Evolutionary conservation across 2,113 vertebrate species (phyloP), one percentile per base, ranked within the genome.

Genomic region (Nansenia antarctica): DNA sequence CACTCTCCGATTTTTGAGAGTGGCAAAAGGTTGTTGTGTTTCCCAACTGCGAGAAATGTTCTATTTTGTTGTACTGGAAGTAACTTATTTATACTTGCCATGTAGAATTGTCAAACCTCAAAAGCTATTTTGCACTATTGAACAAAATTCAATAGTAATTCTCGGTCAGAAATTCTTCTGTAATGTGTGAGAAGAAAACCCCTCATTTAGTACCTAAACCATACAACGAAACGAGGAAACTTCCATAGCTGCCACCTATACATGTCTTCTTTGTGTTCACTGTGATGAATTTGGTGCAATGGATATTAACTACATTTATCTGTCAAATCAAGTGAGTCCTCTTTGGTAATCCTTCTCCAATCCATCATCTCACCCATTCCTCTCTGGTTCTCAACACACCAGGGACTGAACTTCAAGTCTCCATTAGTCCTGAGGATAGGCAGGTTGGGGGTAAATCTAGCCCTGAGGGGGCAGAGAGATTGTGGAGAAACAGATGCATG

Each of bases 401-500:
- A 27, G 29, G 39, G 42, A 72, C 42, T 68, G 32, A 72, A 57
- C 64, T 55, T 65, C 60, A 76, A 70, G 57, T 68, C 59, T 64
- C 32, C 5, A 24, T 20, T 34, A 70, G 39, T 69, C 9, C 42
- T 35, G 69, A 45, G 53, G 57, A 69, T 24, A 31, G 52, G 61
- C 1, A 3, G 39, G 39, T 3, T 15, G n/a, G 27, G 67, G 67
- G 70, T 65, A 59, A 79, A 81, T 82, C 75, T 67, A 67, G n/a
- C 69, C 69, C 74, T 54, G 1, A 37, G 77, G 79, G 70, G 79
- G 70, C 62, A 45, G 47, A 64, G 27, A 59, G 54, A 74, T 71
- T 60, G 26, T 66, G 55, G 57, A 70, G 53, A 76, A 62, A 71
- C 74, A 84, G 81, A 82, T 82, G 30, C 27, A 72, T 77, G 77